These are phyloP conservation scores for Chionodraco myersi DNA, from an alignment of 2,113 vertebrate genomes.

Conservation along the genomic window DNA sequence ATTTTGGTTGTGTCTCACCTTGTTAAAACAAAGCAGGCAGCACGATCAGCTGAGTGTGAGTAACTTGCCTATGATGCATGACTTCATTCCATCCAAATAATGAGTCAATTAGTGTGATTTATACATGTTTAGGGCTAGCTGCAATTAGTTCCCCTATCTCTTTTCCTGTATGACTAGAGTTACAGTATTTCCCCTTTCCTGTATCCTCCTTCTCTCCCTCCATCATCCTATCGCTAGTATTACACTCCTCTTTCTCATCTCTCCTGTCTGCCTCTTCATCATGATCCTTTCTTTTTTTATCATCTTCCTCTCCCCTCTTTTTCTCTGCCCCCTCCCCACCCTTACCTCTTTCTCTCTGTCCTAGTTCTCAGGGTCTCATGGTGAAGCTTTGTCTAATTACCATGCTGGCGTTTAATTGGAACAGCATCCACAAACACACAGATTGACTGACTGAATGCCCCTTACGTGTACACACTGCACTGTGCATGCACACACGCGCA, in stretches of 20 bases:
- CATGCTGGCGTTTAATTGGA: constrained; percentile 79
- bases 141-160: constrained; percentile 69
- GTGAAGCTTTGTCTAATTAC: constrained; percentile 82
- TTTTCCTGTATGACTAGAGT: constrained; percentile 50
- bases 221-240: constrained; percentile 5
- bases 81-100: constrained; percentile 73
- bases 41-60: constrained; percentile 61
- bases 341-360: constrained; percentile 52
- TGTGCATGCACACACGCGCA: constrained; percentile 24
- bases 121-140: constrained; percentile 69
- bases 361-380: constrained; percentile 79
- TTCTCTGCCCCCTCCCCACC: constrained; percentile 27
- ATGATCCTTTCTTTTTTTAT: constrained; percentile 10
- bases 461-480: constrained; percentile 45
- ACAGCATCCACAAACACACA: constrained; percentile 71
- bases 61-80: constrained; percentile 70
- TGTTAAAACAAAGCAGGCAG: constrained; percentile 58
- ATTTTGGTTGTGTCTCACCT: constrained; percentile 32
- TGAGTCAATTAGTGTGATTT: constrained; percentile 77
- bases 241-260: not conserved
- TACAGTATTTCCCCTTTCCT: constrained; percentile 30
- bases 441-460: constrained; percentile 65
- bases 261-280: constrained; percentile 33
- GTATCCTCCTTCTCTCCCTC: constrained; percentile 5
- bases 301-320: constrained; percentile 41